Conservation (phyloP, 92 coral and sea anemone genomes). For the Phenganax marumi region DNA sequence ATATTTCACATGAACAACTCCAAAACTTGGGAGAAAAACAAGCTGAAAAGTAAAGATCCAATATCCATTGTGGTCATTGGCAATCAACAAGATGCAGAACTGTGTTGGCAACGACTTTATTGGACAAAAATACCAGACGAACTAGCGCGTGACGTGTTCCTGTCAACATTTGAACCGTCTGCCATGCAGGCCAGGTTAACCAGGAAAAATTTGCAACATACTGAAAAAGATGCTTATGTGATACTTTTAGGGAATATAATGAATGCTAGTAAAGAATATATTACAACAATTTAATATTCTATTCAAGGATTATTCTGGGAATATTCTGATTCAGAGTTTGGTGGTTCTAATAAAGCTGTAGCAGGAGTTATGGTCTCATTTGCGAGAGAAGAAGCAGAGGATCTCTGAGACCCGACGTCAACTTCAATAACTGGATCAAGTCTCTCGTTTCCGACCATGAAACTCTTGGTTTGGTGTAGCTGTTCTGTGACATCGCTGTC, state of each 20-base stretch:
- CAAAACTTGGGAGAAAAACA: not conserved
- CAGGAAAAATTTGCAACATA: no score
- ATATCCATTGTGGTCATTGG: no score
- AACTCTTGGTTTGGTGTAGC: constrained; percentile 22
- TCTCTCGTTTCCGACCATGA: constrained; percentile 56
- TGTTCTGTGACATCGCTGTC: constrained; percentile 42
- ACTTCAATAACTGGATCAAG: constrained; percentile 72
- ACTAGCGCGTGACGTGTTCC: no score
- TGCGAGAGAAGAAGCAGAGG: constrained; percentile 24
- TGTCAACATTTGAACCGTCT: no score
- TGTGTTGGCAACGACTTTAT: no score
- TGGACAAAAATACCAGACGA: no score
- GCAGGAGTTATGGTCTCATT: constrained; percentile 5
- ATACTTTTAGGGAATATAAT: no score
- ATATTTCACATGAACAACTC: not conserved
- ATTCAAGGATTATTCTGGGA: constrained; percentile 1
- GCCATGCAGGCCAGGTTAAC: no score
- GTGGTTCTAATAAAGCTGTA: not conserved
- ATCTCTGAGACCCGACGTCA: constrained; percentile 49
- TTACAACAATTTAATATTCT: not conserved
- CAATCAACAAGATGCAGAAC: no score
- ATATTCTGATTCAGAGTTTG: constrained; percentile 1
- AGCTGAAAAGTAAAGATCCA: no score
- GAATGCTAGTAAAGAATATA: no score
- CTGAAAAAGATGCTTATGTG: no score